Evolutionary conservation across 1,140 invertebrate genomes (phyloP).

Genomic region (Lepidurus apus): DNA sequence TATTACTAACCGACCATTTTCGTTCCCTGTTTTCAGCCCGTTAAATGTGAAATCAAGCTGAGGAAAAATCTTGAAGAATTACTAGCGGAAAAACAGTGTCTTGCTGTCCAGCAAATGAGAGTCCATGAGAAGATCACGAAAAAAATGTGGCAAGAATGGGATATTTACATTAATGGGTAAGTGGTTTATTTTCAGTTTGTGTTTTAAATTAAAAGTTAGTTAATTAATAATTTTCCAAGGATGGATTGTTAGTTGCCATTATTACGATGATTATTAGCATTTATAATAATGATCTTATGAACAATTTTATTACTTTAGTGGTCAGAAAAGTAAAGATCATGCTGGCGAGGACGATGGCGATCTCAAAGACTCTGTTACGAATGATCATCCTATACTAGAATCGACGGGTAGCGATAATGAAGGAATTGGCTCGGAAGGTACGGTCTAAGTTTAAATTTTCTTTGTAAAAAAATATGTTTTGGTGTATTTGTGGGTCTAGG

Average conservation of each 20-base stretch:
- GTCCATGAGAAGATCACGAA: slow-evolving; percentile 29
- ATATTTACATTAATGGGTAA: neutral
- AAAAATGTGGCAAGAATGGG: slow-evolving; percentile 30
- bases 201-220: neutral
- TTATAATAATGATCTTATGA: neutral
- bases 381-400: neutral
- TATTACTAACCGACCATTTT: neutral
- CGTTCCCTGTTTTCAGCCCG: neutral
- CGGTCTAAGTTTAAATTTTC: neutral
- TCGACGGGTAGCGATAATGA: neutral
- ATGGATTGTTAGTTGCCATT: no score
- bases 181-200: neutral
- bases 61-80: slow-evolving; percentile 21
- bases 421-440: neutral
- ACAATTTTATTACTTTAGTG: neutral
- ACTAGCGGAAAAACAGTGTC: slow-evolving; percentile 24
- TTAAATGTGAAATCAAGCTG: slow-evolving; percentile 23
- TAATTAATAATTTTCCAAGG: neutral
- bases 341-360: neutral
- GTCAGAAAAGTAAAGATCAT: neutral
- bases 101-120: slow-evolving; percentile 28
- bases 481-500: neutral
- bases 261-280: no score
- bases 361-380: neutral
- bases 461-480: neutral